These are phyloP conservation scores for Pomacea maculata DNA, from an alignment of 1,140 invertebrate genomes.

Conservation along the genomic window DNA sequence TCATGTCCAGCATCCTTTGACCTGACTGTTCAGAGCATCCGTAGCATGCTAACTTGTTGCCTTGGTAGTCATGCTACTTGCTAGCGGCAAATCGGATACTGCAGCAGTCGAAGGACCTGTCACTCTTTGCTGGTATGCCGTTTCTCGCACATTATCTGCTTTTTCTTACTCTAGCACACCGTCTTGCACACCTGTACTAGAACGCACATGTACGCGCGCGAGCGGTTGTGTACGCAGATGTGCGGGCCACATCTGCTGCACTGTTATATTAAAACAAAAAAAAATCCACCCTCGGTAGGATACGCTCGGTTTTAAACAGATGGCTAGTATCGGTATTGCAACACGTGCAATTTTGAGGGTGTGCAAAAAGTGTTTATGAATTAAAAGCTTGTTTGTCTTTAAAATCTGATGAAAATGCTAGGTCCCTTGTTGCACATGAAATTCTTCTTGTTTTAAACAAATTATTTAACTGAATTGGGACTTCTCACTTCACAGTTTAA, in stretches of 20 bases:
- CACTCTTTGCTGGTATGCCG: neutral
- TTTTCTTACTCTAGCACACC: no score
- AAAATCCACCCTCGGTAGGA: neutral
- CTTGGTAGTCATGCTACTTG: neutral
- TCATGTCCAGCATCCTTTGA: no score
- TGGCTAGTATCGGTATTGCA: no score
- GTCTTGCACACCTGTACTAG: neutral
- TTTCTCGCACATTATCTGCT: neutral
- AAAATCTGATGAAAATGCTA: no score
- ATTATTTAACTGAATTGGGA: no score
- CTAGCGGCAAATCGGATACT: neutral
- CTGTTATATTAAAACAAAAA: neutral
- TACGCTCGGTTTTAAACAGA: neutral
- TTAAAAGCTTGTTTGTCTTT: no score
- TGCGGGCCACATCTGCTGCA: conserved; percentile 4
- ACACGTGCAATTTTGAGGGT: no score
- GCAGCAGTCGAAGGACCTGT: neutral
- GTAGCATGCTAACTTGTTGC: neutral
- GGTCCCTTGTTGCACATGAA: no score
- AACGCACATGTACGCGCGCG: conserved; percentile 5
- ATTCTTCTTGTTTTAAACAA: no score
- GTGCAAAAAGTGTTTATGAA: no score
- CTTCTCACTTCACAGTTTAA: no score
- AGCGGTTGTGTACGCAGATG: neutral
- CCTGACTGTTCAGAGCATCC: no score